These are phyloP conservation scores for Strix aluco DNA, from an alignment of 2,113 vertebrate species.

Conservation along the genomic window DNA sequence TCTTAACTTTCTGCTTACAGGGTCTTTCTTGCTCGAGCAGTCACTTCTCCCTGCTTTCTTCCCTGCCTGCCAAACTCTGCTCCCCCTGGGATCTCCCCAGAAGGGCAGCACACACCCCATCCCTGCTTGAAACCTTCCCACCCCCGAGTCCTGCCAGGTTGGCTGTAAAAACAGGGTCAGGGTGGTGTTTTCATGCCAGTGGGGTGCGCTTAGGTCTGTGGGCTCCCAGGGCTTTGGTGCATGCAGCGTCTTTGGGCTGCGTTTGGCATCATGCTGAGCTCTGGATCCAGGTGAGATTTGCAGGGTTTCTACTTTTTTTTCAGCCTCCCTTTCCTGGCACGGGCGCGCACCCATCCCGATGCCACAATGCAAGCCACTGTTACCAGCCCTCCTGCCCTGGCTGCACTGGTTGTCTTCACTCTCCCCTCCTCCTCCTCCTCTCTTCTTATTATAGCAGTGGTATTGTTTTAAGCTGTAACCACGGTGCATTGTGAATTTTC, in stretches of 20 bases:
- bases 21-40: background rate
- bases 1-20: background rate
- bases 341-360: rapidly evolving
- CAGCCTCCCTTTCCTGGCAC: background rate
- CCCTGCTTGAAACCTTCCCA: background rate
- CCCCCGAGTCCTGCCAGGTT: background rate
- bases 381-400: background rate
- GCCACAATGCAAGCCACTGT: rapidly evolving
- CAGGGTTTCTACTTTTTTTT: background rate
- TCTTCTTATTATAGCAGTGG: background rate
- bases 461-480: slow-evolving; percentile 41
- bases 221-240: background rate
- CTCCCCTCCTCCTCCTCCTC: slow-evolving; percentile 7
- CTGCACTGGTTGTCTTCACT: background rate
- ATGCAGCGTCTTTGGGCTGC: background rate
- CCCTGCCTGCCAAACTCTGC: background rate
- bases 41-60: background rate
- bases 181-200: rapidly evolving
- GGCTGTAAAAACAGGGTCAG: background rate
- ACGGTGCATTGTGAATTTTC: slow-evolving; percentile 35
- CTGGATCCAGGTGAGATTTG: background rate
- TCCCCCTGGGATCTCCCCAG: background rate
- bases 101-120: background rate
- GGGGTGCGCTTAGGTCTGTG: rapidly evolving
- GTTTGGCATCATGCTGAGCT: rapidly evolving